Percentiles rank a stretch among this genome's conserved stretches.
Conservation (phyloP, 2,888 invertebrate species). For the Acleris holmiana region DNA sequence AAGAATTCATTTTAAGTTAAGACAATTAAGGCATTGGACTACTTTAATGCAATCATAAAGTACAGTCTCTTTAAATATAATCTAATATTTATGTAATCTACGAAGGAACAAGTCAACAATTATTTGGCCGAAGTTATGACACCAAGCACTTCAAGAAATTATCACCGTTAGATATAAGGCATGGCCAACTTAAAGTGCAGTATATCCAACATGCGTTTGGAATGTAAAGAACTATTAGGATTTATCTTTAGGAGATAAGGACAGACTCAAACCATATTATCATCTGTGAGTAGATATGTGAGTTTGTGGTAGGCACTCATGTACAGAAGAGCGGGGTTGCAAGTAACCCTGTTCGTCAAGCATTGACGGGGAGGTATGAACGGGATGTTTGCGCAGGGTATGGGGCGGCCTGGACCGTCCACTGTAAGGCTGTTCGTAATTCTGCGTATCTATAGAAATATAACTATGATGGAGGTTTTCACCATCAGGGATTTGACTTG, state of each 20-base stretch:
- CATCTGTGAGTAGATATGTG: constrained; percentile 77
- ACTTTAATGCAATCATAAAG: constrained; percentile 24
- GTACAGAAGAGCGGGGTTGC: constrained; percentile 79
- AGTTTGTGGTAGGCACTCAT: constrained; percentile 80
- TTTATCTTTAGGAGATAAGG: constrained; percentile 73
- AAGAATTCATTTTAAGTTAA: constrained; percentile 16
- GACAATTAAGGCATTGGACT: constrained; percentile 36
- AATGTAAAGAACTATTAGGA: constrained; percentile 80
- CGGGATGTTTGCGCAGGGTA: constrained; percentile 75
- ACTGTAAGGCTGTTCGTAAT: constrained; percentile 79
- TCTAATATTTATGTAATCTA: constrained; percentile 59
- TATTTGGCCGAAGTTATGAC: constrained; percentile 64
- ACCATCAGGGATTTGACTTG: constrained; percentile 86
- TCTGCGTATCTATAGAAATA: constrained; percentile 86
- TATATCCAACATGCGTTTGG: constrained; percentile 76
- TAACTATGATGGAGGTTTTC: constrained; percentile 88
- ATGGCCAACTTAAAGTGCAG: constrained; percentile 68
- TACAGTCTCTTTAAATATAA: constrained; percentile 37
- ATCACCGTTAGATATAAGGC: constrained; percentile 73
- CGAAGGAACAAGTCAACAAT: constrained; percentile 64
- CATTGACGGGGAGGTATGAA: constrained; percentile 74
- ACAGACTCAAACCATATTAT: constrained; percentile 65
- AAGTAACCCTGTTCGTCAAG: constrained; percentile 82
- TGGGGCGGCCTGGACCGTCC: constrained; percentile 77
- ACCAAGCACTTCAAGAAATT: constrained; percentile 58